Percentiles rank a stretch among this genome's conserved stretches.
Evolutionary conservation across 2,888 invertebrate species (phyloP).

Genomic region (Corythucha ciliata): DNA sequence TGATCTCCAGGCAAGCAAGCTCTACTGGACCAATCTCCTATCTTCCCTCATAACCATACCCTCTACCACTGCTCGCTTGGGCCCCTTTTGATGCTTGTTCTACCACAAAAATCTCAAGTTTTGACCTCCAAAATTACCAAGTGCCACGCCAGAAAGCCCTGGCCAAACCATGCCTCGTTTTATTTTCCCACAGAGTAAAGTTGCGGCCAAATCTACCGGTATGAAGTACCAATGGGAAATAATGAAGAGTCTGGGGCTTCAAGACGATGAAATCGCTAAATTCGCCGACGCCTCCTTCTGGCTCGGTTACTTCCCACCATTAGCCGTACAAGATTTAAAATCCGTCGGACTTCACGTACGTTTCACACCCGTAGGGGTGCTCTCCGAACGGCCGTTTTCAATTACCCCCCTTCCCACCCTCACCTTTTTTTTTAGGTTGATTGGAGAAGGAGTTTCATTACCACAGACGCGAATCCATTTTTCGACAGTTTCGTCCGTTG

Average conservation of each 20-base stretch:
- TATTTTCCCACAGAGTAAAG: conserved; percentile 67
- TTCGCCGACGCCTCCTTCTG: conserved; percentile 88
- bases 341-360: conserved; percentile 74
- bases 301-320: conserved; percentile 95
- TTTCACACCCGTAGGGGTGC: neutral
- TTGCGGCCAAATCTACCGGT: conserved; percentile 76
- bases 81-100: too few relatives aligned
- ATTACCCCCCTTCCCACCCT: neutral
- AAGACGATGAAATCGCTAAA: conserved; percentile 80
- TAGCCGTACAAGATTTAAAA: conserved; percentile 75
- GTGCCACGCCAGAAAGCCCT: too few relatives aligned
- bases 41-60: too few relatives aligned
- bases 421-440: conserved; percentile 58
- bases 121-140: too few relatives aligned
- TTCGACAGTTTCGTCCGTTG: conserved; percentile 96
- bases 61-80: too few relatives aligned
- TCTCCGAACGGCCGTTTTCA: neutral
- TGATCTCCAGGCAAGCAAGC: too few relatives aligned
- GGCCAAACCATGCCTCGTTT: too few relatives aligned
- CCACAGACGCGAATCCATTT: conserved; percentile 95
- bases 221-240: conserved; percentile 98
- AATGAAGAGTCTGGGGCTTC: conserved; percentile 84
- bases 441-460: conserved; percentile 97
- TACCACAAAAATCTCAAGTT: too few relatives aligned
- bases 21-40: too few relatives aligned